Base-by-base conservation (phyloP, 2,888 invertebrate species). In the Agrenia bidenticulata region DNA sequence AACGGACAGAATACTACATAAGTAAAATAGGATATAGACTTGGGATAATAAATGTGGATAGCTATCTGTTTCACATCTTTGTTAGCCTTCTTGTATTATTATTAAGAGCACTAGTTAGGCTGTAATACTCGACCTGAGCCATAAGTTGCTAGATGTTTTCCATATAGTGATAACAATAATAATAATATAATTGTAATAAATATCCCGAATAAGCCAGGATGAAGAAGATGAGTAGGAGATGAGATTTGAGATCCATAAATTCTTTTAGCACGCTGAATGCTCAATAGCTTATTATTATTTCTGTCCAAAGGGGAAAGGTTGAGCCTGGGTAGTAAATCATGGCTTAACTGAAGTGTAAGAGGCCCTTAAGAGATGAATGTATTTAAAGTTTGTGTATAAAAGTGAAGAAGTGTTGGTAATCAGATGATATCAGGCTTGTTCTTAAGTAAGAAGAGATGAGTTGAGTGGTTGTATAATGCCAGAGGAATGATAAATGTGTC, bases 401-500 rank as follows among this genome's bases (percentile, higher is more conserved):
- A 45, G 45, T 45, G 19, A 45, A 19, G 45, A 45, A 19, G 45
- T 45, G 45, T 45, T 45, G 19, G 45, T 45, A 45, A 19, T 15
- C 45, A 45, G 45, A 45, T 45, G 45, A 45, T 45, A 45, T 45
- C 45, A 45, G 32, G 19, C 45, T 45, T 15, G 5, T 9, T n/a
- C 4, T 11, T 45, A 19, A 45, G 45, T 17, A 5, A n/a, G 5
- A n/a, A 45, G 45, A 45, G 45, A 45, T 45, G 45, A 45, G 45
- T 45, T 45, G 51, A 51, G 23, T 51, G 51, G 51, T 51, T 51
- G 24, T 51, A 51, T 51, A 51, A 51, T 51, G 21, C 7, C 4
- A 45, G 4, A 45, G 45, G 51, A 15, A 51, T 51, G 51, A 51
- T 51, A 51, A 51, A 51, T 51, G 51, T 51, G 51, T 51, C 51